Conservation (phyloP, 2,888 invertebrate genomes). For the Emmelina monodactyla region DNA sequence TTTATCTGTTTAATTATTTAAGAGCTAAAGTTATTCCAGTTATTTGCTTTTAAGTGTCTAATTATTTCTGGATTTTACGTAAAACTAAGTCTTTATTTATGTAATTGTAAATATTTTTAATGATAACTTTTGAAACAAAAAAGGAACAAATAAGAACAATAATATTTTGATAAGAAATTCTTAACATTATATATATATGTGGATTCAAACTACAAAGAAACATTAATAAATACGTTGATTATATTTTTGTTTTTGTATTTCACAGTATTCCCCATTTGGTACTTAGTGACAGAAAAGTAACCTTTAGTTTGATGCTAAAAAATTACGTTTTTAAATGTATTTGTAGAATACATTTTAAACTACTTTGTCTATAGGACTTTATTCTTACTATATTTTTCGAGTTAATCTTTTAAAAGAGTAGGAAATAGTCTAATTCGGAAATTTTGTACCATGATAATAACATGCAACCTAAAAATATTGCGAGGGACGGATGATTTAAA, state of each 20-base stretch:
- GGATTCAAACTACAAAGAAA: neutral
- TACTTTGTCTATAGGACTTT: too few relatives aligned
- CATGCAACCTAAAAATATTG: too few relatives aligned
- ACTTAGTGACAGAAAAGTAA: too few relatives aligned
- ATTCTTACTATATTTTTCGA: too few relatives aligned
- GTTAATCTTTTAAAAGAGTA: too few relatives aligned
- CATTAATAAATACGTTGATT: conserved; percentile 44
- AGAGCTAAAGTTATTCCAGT: conserved; percentile 1
- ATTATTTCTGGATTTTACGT: conserved; percentile 1
- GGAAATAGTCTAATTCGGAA: too few relatives aligned
- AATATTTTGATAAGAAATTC: conserved; percentile 45
- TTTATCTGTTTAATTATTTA: neutral
- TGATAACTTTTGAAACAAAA: conserved; percentile 16
- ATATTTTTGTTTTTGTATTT: conserved; percentile 21
- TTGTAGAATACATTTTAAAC: too few relatives aligned
- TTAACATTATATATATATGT: conserved; percentile 38
- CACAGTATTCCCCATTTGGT: too few relatives aligned
- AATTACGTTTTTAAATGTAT: too few relatives aligned
- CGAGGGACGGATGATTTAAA: too few relatives aligned
- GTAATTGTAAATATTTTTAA: conserved; percentile 13
- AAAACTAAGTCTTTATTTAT: conserved; percentile 8
- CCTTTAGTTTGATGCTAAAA: too few relatives aligned
- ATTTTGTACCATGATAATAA: too few relatives aligned
- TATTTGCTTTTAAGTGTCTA: neutral
- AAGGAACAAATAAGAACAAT: conserved; percentile 46